These are phyloP conservation scores for Eolophus roseicapilla DNA, from an alignment of 2,113 vertebrate species.

Conservation along the genomic window DNA sequence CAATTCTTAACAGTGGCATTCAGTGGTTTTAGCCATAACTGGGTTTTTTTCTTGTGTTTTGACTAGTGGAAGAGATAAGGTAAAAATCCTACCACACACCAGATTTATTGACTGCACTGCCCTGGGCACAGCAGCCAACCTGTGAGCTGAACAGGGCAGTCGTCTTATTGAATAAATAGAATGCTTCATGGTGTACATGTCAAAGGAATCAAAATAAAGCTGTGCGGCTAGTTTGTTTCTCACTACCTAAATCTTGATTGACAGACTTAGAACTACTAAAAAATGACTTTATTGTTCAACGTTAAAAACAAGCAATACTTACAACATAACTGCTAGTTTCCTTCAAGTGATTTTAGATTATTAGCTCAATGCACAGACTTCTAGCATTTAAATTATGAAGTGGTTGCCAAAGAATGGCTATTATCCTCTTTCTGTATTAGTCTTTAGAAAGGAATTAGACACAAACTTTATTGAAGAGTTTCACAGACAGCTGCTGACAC, in stretches of 20 bases:
- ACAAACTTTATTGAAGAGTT: neutral
- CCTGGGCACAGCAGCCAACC: neutral
- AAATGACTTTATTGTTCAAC: neutral
- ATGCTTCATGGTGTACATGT: neutral
- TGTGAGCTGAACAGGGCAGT: neutral
- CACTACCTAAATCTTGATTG: neutral
- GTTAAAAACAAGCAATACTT: neutral
- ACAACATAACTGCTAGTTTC: neutral
- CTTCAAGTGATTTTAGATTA: neutral
- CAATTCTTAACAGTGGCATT: neutral
- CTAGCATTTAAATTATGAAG: neutral
- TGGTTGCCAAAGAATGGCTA: neutral
- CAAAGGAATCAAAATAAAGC: neutral
- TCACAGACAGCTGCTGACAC: neutral
- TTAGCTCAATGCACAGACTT: neutral
- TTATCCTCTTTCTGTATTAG: neutral
- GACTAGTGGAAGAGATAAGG: neutral
- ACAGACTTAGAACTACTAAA: neutral
- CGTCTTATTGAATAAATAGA: neutral
- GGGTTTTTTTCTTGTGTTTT: neutral
- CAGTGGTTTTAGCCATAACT: neutral
- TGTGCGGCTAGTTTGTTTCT: neutral
- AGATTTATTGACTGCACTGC: neutral
- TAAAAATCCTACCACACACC: neutral
- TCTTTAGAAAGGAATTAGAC: neutral